phyloP scores from a whole-genome alignment of 2,888 invertebrate species.

The Odontocerum albicorne region DNA sequence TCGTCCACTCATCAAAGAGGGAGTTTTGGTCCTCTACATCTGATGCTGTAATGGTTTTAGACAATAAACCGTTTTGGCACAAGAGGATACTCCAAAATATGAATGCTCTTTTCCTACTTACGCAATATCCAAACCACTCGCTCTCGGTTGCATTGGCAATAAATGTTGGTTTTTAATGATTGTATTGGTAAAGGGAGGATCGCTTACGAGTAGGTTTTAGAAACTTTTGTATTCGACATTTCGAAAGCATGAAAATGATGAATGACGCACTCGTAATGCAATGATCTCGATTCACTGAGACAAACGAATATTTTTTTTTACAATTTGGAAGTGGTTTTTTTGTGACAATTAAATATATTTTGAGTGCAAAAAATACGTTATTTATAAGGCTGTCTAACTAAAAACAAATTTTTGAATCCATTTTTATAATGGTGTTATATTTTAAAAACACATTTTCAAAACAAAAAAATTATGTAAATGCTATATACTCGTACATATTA shows the following conservation, averaged over 20 bases:
- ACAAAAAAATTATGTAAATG: too few relatives aligned
- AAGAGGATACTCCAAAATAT: slow-evolving; percentile 29
- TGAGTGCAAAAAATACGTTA: too few relatives aligned
- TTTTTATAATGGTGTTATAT: too few relatives aligned
- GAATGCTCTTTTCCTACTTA: slow-evolving; percentile 34
- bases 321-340: slow-evolving; percentile 1
- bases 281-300: not conserved
- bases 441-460: too few relatives aligned
- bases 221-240: slow-evolving; percentile 6
- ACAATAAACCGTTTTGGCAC: slow-evolving; percentile 35
- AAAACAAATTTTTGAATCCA: too few relatives aligned
- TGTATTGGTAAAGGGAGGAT: slow-evolving; percentile 15
- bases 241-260: not conserved
- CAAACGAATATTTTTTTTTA: slow-evolving; percentile 10
- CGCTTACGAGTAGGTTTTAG: slow-evolving; percentile 14
- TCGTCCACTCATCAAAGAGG: too few relatives aligned
- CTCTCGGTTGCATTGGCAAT: slow-evolving; percentile 26
- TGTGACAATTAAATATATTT: slow-evolving; percentile 3
- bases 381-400: too few relatives aligned
- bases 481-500: too few relatives aligned
- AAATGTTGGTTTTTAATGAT: slow-evolving; percentile 29
- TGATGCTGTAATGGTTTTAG: slow-evolving; percentile 34
- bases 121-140: slow-evolving; percentile 16
- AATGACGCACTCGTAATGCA: not conserved
- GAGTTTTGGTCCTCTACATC: slow-evolving; percentile 15